These are phyloP conservation scores for Siniperca obscura DNA, from an alignment of 2,797 vertebrate genomes.

Conservation along the genomic window DNA sequence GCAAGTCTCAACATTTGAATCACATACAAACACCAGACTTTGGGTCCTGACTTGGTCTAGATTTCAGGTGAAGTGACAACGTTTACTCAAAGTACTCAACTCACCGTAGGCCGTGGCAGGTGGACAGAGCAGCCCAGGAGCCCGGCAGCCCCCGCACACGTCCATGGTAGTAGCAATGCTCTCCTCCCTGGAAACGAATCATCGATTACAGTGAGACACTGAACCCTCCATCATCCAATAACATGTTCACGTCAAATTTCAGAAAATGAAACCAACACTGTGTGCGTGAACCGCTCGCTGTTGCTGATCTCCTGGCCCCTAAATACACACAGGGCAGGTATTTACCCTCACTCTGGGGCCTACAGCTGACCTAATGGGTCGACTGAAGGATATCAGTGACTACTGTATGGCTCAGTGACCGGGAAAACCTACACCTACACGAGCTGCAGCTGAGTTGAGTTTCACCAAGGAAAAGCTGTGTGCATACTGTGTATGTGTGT, in stretches of 20 bases:
- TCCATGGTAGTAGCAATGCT: constrained; percentile 98
- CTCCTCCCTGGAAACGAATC: constrained; percentile 86
- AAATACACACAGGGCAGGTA: constrained; percentile 11
- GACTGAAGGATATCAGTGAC: constrained; percentile 57
- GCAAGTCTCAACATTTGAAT: background rate
- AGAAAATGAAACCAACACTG: constrained; percentile 40
- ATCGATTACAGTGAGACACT: constrained; percentile 22
- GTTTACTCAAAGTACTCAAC: constrained; percentile 54
- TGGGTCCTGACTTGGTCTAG: background rate
- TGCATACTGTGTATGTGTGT: background rate
- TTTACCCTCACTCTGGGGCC: constrained; percentile 30
- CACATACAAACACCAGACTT: background rate
- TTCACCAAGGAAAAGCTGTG: constrained; percentile 25
- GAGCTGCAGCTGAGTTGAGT: constrained; percentile 28
- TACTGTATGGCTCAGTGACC: constrained; percentile 2
- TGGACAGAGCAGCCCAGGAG: constrained; percentile 94
- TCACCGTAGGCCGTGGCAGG: constrained; percentile 93
- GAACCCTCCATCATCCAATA: constrained; percentile 26
- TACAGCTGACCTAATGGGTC: constrained; percentile 17
- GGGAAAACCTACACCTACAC: constrained; percentile 55
- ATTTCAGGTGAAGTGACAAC: background rate
- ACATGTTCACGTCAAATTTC: constrained; percentile 36
- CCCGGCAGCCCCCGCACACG: constrained; percentile 83
- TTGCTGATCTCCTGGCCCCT: constrained; percentile 21
- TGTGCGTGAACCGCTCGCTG: background rate